Percentiles rank a stretch among this genome's conserved stretches.
These are phyloP conservation scores for Tupiocoris notatus DNA, from an alignment of 2,888 invertebrate species.

Conservation along the genomic window DNA sequence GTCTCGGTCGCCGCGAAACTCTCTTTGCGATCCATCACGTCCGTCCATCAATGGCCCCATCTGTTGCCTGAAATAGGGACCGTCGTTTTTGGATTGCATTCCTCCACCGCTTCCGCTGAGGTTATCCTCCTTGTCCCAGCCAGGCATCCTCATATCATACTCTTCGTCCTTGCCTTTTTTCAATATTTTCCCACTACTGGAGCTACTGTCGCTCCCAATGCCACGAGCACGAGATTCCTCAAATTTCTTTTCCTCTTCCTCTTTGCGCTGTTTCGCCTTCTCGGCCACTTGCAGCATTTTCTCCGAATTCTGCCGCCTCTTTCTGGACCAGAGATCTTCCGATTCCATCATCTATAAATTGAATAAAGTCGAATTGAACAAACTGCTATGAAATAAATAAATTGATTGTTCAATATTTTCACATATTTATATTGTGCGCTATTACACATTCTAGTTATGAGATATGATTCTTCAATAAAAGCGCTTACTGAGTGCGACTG, in stretches of 20 bases:
- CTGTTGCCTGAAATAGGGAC: constrained; percentile 50
- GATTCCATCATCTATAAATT: constrained; percentile 16
- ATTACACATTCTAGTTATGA: no score
- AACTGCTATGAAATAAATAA: no score
- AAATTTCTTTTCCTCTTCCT: constrained; percentile 82
- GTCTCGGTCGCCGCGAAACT: constrained; percentile 5
- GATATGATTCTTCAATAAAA: no score
- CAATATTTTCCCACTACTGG: constrained; percentile 51
- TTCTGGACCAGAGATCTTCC: constrained; percentile 69
- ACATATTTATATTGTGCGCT: no score
- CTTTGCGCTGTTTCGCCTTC: constrained; percentile 78
- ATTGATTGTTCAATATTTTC: no score
- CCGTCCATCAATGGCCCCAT: constrained; percentile 47
- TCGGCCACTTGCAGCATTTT: constrained; percentile 78
- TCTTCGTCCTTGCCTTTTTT: constrained; percentile 50
- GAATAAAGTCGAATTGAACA: background rate
- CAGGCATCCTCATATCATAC: background rate
- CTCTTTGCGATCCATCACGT: constrained; percentile 4
- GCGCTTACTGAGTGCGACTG: constrained; percentile 41
- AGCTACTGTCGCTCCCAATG: background rate
- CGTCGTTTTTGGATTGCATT: background rate
- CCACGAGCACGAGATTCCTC: constrained; percentile 51
- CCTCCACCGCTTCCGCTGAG: background rate
- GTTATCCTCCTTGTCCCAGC: constrained; percentile 34
- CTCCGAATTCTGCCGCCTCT: constrained; percentile 66